Percentiles rank a stretch among this genome's conserved stretches.
Conservation (phyloP, 2,888 invertebrate genomes). For the Lasioglossum oenotherae region DNA sequence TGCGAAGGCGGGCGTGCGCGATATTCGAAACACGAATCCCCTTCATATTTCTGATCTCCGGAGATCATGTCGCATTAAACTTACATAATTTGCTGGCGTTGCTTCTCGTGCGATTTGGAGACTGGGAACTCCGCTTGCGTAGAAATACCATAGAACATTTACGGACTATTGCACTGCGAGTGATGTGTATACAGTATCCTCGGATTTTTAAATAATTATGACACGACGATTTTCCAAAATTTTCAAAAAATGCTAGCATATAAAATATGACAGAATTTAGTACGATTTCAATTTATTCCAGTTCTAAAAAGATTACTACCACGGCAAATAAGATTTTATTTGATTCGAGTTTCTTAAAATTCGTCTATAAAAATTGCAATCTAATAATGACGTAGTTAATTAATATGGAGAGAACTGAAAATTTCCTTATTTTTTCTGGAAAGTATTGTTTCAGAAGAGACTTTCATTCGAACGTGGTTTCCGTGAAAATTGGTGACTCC, state of each 20-base stretch:
- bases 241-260: too few relatives aligned
- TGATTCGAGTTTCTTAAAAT: too few relatives aligned
- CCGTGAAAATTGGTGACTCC: not conserved
- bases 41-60: constrained; percentile 55
- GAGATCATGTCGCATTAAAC: constrained; percentile 59
- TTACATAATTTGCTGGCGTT: constrained; percentile 65
- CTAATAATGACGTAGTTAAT: not conserved
- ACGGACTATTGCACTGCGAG: not conserved
- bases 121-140: not conserved
- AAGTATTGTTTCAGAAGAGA: not conserved
- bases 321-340: too few relatives aligned
- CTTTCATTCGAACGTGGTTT: not conserved
- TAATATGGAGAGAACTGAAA: not conserved
- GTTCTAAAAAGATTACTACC: too few relatives aligned
- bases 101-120: constrained; percentile 30
- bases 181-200: not conserved
- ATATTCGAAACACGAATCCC: constrained; percentile 65
- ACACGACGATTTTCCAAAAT: not conserved
- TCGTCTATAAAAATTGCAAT: too few relatives aligned
- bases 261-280: too few relatives aligned
- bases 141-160: not conserved
- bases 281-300: too few relatives aligned
- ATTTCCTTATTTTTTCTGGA: not conserved
- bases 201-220: not conserved
- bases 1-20: constrained; percentile 36